These are phyloP conservation scores for Drosophila ambigua DNA, from an alignment of 1,140 invertebrate genomes.

Conservation along the genomic window DNA sequence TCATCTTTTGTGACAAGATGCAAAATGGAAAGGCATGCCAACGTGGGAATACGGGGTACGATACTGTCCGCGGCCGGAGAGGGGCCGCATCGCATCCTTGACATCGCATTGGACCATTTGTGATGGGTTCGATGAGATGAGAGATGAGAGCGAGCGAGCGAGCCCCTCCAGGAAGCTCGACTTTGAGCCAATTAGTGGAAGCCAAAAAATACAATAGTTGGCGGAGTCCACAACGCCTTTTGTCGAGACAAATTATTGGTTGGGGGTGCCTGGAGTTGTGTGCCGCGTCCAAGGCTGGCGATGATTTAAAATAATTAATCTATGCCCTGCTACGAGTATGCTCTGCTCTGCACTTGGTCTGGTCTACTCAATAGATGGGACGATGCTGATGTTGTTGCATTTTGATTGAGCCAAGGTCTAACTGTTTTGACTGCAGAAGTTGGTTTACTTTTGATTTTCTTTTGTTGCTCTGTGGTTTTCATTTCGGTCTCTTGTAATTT, in stretches of 20 bases:
- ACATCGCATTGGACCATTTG: constrained; percentile 39
- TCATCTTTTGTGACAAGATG: constrained; percentile 65
- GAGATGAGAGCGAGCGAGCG: constrained; percentile 8
- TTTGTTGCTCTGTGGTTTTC: constrained; percentile 33
- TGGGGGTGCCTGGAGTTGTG: constrained; percentile 15
- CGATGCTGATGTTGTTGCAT: constrained; percentile 36
- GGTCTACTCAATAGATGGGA: constrained; percentile 32
- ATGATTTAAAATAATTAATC: constrained; percentile 75
- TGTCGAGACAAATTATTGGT: constrained; percentile 16
- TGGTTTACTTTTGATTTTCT: constrained; percentile 29
- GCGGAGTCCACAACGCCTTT: constrained; percentile 24
- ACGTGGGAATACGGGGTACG: constrained; percentile 44
- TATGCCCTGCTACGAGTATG: constrained; percentile 21
- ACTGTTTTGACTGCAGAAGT: constrained; percentile 53
- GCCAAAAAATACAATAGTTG: constrained; percentile 35
- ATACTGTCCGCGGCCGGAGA: constrained; percentile 26
- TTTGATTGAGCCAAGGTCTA: constrained; percentile 64
- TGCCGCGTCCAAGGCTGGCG: constrained; percentile 50
- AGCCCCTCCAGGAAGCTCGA: constrained; percentile 63
- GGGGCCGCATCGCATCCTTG: constrained; percentile 52
- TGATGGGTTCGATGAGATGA: constrained; percentile 17
- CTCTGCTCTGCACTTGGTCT: constrained; percentile 1
- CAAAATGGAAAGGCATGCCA: constrained; percentile 63
- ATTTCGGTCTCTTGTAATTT: constrained; percentile 45
- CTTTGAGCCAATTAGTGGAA: constrained; percentile 57